Evolutionary conservation across 2,797 vertebrate species (phyloP), one percentile per base, ranked within the genome.

Genomic region (Karalla daura): DNA sequence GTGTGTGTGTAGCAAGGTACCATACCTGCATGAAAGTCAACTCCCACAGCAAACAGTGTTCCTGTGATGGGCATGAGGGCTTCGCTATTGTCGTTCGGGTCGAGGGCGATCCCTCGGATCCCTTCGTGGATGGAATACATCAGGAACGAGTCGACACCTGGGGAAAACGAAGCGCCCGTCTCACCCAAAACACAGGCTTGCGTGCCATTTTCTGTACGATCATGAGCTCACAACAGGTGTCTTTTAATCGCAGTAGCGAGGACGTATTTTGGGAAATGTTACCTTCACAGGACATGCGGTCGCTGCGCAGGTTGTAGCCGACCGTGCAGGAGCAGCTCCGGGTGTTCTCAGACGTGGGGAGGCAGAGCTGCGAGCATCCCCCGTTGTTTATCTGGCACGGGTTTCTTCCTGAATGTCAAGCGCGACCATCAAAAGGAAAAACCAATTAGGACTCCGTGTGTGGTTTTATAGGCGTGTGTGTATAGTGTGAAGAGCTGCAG

Each of bases 111-210:
- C 64, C 98, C 98, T 35, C 96, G 91, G 79, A 99, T 95, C 69
- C 97, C 98, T 91, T 99, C 97, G 40, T 99, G 96, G 78, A 98
- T 93, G 41, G 98, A 99, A 76, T 99, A 99, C 95, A 99, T 97
- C 49, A 99, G 92, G 86, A 99, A 99, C 9, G 96, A 97, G 73
- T 96, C 97, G 63, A 99, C 93, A 66, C 98, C 98, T 99, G 71
- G 4, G 62, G 46, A 68, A 60, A 13, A 74, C 32, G 70, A 40
- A 73, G 11, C 0, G 41, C 3, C 28, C 6, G 7, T 81, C 62
- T 70, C 0, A 27, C 1, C 5, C 0, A 12, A 25, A 55, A 62
- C 30, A 46, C 5, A 47, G 5, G 21, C 5, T n/a, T n/a, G n/a
- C n/a, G n/a, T n/a, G n/a, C n/a, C n/a, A n/a, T n/a, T n/a, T n/a